Conservation (phyloP, 2,113 vertebrate species). For the Rattus norvegicus region GRCr8 NC_086022.1:71070501-71071000, state of each 20-base stretch:
- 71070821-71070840: neutral
- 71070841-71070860: neutral
- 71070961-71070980: neutral
- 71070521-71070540: too few species aligned
- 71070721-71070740: neutral
- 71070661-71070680: neutral
- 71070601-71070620: too few species aligned
- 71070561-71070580: too few species aligned
- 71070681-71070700: neutral
- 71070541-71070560: too few species aligned
- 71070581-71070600: too few species aligned
- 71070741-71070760: neutral
- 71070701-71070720: neutral
- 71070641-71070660: neutral
- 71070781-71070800: neutral
- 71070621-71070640: neutral
- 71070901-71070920: neutral
- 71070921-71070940: neutral
- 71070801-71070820: neutral
- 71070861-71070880: neutral
- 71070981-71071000: neutral
- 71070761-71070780: neutral
- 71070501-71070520: too few species aligned
- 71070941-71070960: neutral
- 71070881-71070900: neutral